Percentiles rank a stretch among this genome's conserved stretches.
Conservation (phyloP, 2,797 vertebrate species). For the Danio albolineatus region DNA sequence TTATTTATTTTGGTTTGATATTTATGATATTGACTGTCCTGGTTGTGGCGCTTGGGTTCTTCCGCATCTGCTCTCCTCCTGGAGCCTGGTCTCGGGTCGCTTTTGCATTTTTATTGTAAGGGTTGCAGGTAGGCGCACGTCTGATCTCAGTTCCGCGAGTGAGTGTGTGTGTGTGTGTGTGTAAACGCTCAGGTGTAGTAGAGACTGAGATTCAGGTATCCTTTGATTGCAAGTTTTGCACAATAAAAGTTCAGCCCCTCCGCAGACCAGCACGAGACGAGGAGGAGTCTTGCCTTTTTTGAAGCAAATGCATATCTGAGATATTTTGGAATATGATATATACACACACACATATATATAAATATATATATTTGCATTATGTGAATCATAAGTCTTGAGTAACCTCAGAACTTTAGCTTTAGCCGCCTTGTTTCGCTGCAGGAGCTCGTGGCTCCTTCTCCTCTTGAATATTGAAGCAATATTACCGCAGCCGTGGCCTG, state of each 20-base stretch:
- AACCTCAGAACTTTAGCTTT: not conserved
- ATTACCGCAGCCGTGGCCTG: too few species aligned
- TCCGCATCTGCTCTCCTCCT: not conserved
- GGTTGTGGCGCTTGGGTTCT: slow-evolving; percentile 63
- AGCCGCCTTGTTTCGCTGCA: not conserved
- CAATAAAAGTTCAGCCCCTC: slow-evolving; percentile 69
- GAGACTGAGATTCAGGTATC: slow-evolving; percentile 56
- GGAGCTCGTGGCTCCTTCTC: not conserved
- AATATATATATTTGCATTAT: slow-evolving; percentile 12
- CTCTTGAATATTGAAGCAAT: slow-evolving; percentile 9
- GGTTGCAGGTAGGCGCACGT: slow-evolving; percentile 2
- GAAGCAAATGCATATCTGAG: slow-evolving; percentile 10
- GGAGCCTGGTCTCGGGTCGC: not conserved
- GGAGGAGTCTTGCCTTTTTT: slow-evolving; percentile 23
- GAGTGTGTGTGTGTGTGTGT: too few species aligned
- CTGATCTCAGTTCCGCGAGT: not conserved
- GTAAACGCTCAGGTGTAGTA: slow-evolving; percentile 28
- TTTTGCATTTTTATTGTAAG: slow-evolving; percentile 8
- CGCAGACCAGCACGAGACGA: not conserved
- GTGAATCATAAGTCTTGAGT: not conserved
- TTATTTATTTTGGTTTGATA: slow-evolving; percentile 76
- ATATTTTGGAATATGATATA: slow-evolving; percentile 30
- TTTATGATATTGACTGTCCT: slow-evolving; percentile 79
- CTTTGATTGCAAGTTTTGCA: slow-evolving; percentile 74
- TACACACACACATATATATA: too few species aligned